Conservation (phyloP, 2,888 invertebrate species). For the Nomada fucata region DNA sequence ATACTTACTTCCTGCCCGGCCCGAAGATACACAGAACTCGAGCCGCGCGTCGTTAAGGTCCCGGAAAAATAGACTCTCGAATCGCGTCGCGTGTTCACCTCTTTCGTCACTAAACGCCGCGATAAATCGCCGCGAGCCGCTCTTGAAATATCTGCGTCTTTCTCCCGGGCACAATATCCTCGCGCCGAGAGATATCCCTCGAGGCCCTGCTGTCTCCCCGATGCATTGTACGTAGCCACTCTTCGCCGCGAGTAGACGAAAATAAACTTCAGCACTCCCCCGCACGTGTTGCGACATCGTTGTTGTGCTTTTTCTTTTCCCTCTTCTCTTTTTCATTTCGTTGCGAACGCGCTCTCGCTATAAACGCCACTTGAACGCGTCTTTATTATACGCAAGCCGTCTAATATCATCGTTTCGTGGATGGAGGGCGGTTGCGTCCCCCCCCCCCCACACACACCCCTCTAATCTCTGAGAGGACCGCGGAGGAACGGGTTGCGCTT, state of each 20-base stretch:
- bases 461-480: conserved; percentile 43
- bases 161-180: conserved; percentile 11
- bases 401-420: conserved; percentile 28
- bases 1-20: no score
- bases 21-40: background rate
- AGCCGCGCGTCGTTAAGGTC: background rate
- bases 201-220: conserved; percentile 8
- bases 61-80: conserved; percentile 1
- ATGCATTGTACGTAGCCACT: conserved; percentile 41
- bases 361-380: conserved; percentile 37
- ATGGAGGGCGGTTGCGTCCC: background rate
- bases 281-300: conserved; percentile 46
- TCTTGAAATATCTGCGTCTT: conserved; percentile 27
- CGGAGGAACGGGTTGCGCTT: conserved; percentile 30
- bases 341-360: conserved; percentile 33
- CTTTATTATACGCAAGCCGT: conserved; percentile 54
- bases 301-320: conserved; percentile 35
- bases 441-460: no score
- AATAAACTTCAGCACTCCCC: conserved; percentile 56
- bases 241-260: conserved; percentile 51
- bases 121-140: conserved; percentile 25
- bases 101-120: background rate
- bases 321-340: background rate
- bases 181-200: conserved; percentile 12
- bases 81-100: background rate